phyloP scores from a whole-genome alignment of 2,888 invertebrate species.

The Argyresthia albistria region DNA sequence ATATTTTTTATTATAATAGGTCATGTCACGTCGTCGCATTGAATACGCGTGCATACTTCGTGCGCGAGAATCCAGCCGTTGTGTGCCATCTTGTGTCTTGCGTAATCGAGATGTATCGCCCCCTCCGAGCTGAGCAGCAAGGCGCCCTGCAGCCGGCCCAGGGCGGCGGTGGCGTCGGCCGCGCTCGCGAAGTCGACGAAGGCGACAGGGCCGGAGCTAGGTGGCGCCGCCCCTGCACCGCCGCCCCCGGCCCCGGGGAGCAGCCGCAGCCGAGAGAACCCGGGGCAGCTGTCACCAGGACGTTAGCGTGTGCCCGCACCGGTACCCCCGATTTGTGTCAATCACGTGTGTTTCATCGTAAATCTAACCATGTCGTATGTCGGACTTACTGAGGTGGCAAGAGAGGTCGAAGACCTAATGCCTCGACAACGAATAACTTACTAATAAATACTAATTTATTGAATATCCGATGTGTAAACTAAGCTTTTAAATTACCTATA shows the following conservation, averaged over 20 bases:
- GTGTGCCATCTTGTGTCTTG: constrained; percentile 97
- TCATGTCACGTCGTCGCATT: no score
- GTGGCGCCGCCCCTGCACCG: constrained; percentile 63
- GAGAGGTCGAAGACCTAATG: no score
- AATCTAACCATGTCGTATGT: no score
- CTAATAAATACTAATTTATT: no score
- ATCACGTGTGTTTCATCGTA: constrained; percentile 19
- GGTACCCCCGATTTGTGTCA: constrained; percentile 38
- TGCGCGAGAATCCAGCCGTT: constrained; percentile 72
- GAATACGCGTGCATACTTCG: constrained; percentile 60
- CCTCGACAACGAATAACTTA: no score
- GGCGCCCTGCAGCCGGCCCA: constrained; percentile 96
- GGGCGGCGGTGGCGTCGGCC: constrained; percentile 91
- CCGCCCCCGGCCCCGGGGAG: constrained; percentile 66
- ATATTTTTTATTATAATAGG: no score
- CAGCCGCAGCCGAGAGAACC: constrained; percentile 98
- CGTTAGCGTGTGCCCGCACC: constrained; percentile 45
- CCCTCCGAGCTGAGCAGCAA: constrained; percentile 96
- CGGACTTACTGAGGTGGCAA: no score
- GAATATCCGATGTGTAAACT: no score
- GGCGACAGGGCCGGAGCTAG: constrained; percentile 87
- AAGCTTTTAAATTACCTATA: no score
- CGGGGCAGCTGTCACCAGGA: constrained; percentile 91
- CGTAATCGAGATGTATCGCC: constrained; percentile 98
- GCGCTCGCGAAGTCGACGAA: constrained; percentile 98